A percentile compares a stretch with the other conserved stretches of the same genome.
phyloP scores from a whole-genome alignment of 2,888 invertebrate species.

The Drosophila gaucha region DNA sequence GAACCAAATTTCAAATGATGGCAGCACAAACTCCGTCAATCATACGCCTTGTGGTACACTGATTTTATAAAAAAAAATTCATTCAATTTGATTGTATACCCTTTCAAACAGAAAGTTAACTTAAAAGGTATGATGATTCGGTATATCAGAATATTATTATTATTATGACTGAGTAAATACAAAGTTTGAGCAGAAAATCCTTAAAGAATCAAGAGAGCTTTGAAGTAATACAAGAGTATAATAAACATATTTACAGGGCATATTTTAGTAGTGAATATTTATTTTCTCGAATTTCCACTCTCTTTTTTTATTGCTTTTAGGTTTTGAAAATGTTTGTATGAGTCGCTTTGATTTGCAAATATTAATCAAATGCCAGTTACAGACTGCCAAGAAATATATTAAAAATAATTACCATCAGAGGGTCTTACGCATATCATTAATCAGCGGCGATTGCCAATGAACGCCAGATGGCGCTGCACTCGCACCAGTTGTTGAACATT shows the following conservation, averaged over 20 bases:
- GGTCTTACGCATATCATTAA: constrained; percentile 62
- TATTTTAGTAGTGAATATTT: neutral
- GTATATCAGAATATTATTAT: neutral
- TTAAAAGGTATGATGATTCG: neutral
- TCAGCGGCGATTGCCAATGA: constrained; percentile 49
- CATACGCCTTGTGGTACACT: constrained; percentile 50
- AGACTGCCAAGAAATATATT: constrained; percentile 60
- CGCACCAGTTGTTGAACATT: constrained; percentile 45
- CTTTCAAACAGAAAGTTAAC: neutral
- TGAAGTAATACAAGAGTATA: too few species aligned
- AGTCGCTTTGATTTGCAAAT: constrained; percentile 47
- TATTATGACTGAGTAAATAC: too few species aligned
- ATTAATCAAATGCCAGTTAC: constrained; percentile 71
- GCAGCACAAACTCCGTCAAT: constrained; percentile 46
- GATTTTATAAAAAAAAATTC: constrained; percentile 6
- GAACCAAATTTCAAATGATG: constrained; percentile 32
- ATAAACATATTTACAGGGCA: neutral
- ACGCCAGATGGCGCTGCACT: constrained; percentile 31
- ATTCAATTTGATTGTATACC: constrained; percentile 26
- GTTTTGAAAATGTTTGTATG: constrained; percentile 18
- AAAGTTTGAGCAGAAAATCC: too few species aligned
- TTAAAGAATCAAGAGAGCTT: too few species aligned
- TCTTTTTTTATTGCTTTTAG: constrained; percentile 6
- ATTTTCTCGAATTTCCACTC: neutral
- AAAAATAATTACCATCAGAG: constrained; percentile 68